Base-by-base conservation (phyloP, 2,888 invertebrate genomes). In the Mythimna pallens region DNA sequence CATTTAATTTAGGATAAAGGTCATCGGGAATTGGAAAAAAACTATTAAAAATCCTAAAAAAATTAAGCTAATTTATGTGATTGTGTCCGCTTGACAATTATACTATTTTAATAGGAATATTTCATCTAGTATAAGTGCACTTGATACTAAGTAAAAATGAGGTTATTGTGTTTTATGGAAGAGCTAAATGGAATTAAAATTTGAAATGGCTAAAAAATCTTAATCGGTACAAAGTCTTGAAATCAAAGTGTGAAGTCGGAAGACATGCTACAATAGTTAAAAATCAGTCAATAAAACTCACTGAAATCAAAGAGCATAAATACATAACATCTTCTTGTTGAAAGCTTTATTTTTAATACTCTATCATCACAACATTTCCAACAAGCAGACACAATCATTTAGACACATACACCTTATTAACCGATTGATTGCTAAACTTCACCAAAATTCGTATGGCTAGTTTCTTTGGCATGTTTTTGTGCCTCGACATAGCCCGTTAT, bases 401-500 rank as follows among this genome's bases (percentile, higher is more conserved):
- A 80, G 59, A 71, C 64, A 69, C 67, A 25, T 78, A 71, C 65
- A 72, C 73, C 65, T 74, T 67, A 70, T 20, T 50, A 52, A 75
- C 54, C 20, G 59, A 76, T 70, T 80, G 59, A 83, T 85, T 62
- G 93, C 97, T 97, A 97, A 85, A 98, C 97, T 95, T 98, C 98
- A 22, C 98, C 98, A 89, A 98, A 98, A 89, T 97, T 97, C 71
- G 97, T 97, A 89, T 99, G 99, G 43, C 98, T 98, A 0, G 99
- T 99, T 72, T 97, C 96, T 92, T 98, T 97, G 34, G 99, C 99
- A 92, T 99, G 99, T 81, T 97, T 97, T 87, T 98, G 98, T 0
- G 99, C 99, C 90, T 98, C 98, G 0, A 94, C 95, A 90, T 99
- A 98, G 0, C 99, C 99, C 57, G 97, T 97, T 1, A 99, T 94